Evolutionary conservation across 2,888 invertebrate species (phyloP).

Genomic region (Hemaris fuciformis): DNA sequence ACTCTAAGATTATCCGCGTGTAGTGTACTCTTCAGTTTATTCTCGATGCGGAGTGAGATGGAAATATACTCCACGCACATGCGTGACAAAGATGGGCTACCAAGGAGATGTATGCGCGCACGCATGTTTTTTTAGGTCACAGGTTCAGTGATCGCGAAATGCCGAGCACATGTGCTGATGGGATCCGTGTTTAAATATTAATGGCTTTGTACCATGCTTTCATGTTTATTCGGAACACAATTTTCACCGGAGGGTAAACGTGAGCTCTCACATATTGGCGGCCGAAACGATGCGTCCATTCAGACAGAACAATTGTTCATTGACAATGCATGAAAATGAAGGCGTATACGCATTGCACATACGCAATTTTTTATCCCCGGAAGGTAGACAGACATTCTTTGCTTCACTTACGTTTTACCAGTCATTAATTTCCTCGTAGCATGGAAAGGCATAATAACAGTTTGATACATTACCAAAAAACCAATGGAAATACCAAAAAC

Average conservation of each 20-base stretch:
- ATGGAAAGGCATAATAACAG: too few species aligned
- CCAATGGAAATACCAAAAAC: too few species aligned
- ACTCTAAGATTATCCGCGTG: conserved; percentile 13
- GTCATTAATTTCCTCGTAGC: too few species aligned
- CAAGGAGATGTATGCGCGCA: conserved; percentile 26
- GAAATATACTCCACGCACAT: background rate
- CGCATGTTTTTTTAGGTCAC: conserved; percentile 50
- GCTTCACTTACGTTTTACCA: too few species aligned
- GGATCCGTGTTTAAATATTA: conserved; percentile 7
- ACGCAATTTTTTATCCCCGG: too few species aligned
- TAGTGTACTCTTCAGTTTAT: conserved; percentile 3
- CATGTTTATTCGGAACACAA: background rate
- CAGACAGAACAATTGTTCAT: background rate
- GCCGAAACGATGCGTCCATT: background rate
- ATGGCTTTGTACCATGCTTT: conserved; percentile 6
- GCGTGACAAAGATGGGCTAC: background rate
- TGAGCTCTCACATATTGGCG: background rate
- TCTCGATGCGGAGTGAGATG: conserved; percentile 9
- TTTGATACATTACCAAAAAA: too few species aligned
- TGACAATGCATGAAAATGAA: too few species aligned
- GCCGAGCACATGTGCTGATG: conserved; percentile 27
- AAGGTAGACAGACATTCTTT: too few species aligned
- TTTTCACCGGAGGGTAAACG: background rate
- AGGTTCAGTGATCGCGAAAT: conserved; percentile 49
- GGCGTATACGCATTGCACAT: too few species aligned